Evolutionary conservation across 1,140 invertebrate genomes (phyloP).

Genomic region (Lethocerus indicus): DNA sequence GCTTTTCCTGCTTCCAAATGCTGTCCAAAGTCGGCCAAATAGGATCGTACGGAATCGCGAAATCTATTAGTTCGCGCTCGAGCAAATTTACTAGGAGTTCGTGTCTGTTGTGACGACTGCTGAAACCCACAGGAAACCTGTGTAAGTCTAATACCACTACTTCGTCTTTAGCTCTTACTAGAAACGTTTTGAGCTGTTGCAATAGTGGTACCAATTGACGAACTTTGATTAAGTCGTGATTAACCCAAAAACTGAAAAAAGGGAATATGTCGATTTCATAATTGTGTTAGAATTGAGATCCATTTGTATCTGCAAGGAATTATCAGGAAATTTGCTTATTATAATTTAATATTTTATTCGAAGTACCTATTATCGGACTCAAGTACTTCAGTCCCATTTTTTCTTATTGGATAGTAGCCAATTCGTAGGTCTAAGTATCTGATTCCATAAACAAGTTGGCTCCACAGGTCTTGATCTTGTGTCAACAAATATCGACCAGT

Average conservation of each 20-base stretch:
- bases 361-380: background rate
- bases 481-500: slow-evolving; percentile 32
- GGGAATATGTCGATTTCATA: background rate
- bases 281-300: no score
- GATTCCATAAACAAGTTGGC: slow-evolving; percentile 60
- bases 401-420: slow-evolving; percentile 31
- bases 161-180: slow-evolving; percentile 39
- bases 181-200: slow-evolving; percentile 39
- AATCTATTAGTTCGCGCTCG: slow-evolving; percentile 37
- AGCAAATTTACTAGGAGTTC: slow-evolving; percentile 36
- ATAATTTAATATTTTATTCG: background rate
- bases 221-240: slow-evolving; percentile 48
- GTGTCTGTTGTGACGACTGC: slow-evolving; percentile 31
- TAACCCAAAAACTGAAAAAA: slow-evolving; percentile 42
- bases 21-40: slow-evolving; percentile 35
- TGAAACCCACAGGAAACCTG: slow-evolving; percentile 49
- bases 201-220: slow-evolving; percentile 41
- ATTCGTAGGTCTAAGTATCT: slow-evolving; percentile 63
- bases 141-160: slow-evolving; percentile 48
- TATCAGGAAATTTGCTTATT: background rate
- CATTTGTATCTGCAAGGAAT: no score
- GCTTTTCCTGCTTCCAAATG: slow-evolving; percentile 37
- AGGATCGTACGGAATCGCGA: slow-evolving; percentile 31
- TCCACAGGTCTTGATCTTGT: slow-evolving; percentile 62
- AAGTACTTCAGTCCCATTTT: slow-evolving; percentile 12